Evolutionary conservation across 2,113 vertebrate genomes (phyloP).

Genomic region (Trematocara variabile): DNA sequence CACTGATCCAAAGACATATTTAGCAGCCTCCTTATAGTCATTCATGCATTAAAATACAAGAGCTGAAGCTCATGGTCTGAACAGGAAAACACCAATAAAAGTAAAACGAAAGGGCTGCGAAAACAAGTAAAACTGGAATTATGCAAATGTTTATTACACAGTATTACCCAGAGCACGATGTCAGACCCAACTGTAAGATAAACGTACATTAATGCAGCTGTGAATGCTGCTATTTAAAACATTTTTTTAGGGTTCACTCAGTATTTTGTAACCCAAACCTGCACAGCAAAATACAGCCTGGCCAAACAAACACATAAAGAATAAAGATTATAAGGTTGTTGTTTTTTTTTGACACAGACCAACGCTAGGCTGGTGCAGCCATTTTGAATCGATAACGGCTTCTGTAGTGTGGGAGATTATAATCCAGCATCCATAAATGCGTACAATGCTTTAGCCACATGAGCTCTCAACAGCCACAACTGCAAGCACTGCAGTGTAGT

Average conservation of each 20-base stretch:
- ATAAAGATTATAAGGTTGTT: neutral
- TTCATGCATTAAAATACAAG: neutral
- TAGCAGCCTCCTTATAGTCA: neutral
- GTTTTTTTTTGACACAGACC: neutral
- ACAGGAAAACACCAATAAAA: neutral
- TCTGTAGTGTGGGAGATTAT: neutral
- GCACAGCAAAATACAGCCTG: neutral
- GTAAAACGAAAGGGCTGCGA: neutral
- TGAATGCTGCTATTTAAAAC: neutral
- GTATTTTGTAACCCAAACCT: neutral
- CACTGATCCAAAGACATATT: neutral
- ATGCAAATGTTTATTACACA: neutral
- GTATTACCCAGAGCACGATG: neutral
- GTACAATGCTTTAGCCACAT: neutral
- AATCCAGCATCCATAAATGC: neutral
- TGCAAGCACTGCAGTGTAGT: neutral
- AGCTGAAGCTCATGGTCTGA: neutral
- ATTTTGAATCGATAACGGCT: neutral
- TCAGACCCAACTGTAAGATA: neutral
- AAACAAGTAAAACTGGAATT: neutral
- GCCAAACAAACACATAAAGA: neutral
- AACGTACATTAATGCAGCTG: neutral
- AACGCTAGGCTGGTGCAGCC: neutral
- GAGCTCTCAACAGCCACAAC: neutral
- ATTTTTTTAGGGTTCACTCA: neutral